Evolutionary conservation across 2,797 vertebrate genomes (phyloP), one percentile per base, ranked within the genome.

Genomic region (Megaceryle alcyon): DNA sequence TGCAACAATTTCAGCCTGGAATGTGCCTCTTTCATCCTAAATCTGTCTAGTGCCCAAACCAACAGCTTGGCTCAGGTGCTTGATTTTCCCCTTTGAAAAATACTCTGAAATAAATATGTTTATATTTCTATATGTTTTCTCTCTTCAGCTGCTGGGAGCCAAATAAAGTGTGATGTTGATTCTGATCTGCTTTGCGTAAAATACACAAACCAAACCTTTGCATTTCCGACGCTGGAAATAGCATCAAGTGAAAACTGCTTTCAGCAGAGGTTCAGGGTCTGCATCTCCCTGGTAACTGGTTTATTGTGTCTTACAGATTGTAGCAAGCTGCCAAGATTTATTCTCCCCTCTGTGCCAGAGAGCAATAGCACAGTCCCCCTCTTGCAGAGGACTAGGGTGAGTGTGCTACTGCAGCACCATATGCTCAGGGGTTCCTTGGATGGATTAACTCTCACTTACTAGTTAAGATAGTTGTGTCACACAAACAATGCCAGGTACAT

Each of bases 181-280:
- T 90, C 92, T 86, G 48, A 77, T 60, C 68, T 80, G 53, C 64
- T 95, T 80, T 96, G 88, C 83, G 92, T 81, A 82, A 96, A 73
- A 91, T 4, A 76, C 83, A 93, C 86, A 92, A 75, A 88, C 22
- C n/a, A 89, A 69, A 89, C 51, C 81, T 94, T 68, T 71, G 44
- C 37, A 75, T 85, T 92, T 78, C 71, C 53, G 87, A 14, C 1
- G 3, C 48, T 68, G 43, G 61, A 75, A 96, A 73, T 7, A 49
- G 20, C 48, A 85, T 37, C 3, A 4, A 70, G 44, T 10, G 33
- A 75, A 92, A 92, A 61, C 13, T 49, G 71, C 65, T 80, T 90
- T 66, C 78, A 90, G 70, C 14, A 49, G 26, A 70, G 60, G 44
- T 28, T 82, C 64, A 26, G 43, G 35, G 35, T 56, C 48, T 87